Evolutionary conservation across 2,888 invertebrate genomes (phyloP).

Genomic region (Sceliomorpha sp.): DNA sequence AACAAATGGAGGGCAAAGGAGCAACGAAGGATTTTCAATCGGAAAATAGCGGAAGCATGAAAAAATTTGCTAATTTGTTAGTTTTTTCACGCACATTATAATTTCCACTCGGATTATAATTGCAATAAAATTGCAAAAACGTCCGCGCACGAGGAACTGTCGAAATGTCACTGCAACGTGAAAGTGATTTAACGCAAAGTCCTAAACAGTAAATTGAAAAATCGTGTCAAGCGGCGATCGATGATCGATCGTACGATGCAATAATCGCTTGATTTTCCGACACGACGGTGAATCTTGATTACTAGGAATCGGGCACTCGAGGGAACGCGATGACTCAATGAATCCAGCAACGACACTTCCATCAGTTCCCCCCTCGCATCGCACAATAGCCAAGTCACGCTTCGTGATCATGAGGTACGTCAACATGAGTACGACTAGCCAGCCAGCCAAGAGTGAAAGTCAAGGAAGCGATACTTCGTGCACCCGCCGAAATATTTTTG

Average conservation of each 20-base stretch:
- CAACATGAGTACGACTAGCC: conserved; percentile 55
- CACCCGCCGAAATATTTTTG: conserved; percentile 15
- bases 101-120: no score
- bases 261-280: conserved; percentile 57
- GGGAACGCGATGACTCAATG: conserved; percentile 59
- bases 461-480: conserved; percentile 53
- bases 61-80: no score
- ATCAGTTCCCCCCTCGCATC: conserved; percentile 50
- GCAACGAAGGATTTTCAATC: no score
- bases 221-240: conserved; percentile 45
- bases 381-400: conserved; percentile 66
- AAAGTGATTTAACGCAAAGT: conserved; percentile 14
- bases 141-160: no score
- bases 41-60: no score
- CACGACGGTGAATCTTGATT: conserved; percentile 51
- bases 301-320: conserved; percentile 41
- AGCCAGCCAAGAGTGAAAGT: conserved; percentile 63
- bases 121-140: no score
- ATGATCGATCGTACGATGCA: conserved; percentile 59
- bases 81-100: no score
- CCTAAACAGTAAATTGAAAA: conserved; percentile 34
- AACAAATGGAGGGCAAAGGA: no score
- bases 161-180: conserved; percentile 23
- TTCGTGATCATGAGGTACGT: conserved; percentile 61
- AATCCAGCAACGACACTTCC: conserved; percentile 55